These are phyloP conservation scores for Seriola aureovittata DNA, from an alignment of 2,113 vertebrate genomes.

Conservation along the genomic window DNA sequence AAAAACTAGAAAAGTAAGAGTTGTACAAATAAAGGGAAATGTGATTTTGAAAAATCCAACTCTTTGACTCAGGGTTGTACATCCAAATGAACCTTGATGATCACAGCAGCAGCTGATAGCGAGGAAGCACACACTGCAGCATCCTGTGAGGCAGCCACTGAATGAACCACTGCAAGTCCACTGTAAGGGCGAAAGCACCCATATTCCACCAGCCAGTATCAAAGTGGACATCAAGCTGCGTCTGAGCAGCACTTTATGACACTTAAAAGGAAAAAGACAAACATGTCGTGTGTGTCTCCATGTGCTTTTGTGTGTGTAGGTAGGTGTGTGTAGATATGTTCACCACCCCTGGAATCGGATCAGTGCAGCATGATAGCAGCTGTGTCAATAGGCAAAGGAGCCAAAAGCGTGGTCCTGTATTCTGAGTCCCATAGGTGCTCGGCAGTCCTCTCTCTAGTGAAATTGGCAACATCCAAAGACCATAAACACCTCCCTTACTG, in stretches of 20 bases:
- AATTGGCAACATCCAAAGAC: slow-evolving; percentile 70
- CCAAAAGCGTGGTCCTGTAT: slow-evolving; percentile 69
- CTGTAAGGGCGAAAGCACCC: slow-evolving; percentile 9
- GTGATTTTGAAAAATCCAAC: slow-evolving; percentile 24
- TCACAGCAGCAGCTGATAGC: slow-evolving; percentile 31
- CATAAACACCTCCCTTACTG: slow-evolving; percentile 72
- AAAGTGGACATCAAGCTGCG: slow-evolving; percentile 65
- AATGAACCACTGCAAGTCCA: slow-evolving; percentile 47
- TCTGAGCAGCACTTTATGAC: slow-evolving; percentile 59
- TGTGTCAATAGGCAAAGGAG: slow-evolving; percentile 78
- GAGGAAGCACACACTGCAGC: slow-evolving; percentile 25
- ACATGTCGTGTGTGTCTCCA: slow-evolving; percentile 34
- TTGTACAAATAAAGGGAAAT: slow-evolving; percentile 46
- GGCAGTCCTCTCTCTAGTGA: slow-evolving; percentile 53
- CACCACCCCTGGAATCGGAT: slow-evolving; percentile 67
- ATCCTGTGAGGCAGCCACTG: slow-evolving; percentile 47
- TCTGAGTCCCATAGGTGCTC: slow-evolving; percentile 60
- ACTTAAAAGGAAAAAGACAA: slow-evolving; percentile 64
- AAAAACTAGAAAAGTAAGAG: slow-evolving; percentile 16
- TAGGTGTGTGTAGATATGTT: slow-evolving; percentile 55
- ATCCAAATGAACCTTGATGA: slow-evolving; percentile 1
- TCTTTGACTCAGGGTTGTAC: neutral
- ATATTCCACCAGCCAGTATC: slow-evolving; percentile 19
- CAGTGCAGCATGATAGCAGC: slow-evolving; percentile 75
- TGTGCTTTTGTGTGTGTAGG: slow-evolving; percentile 11